Evolutionary conservation across 2,888 invertebrate species (phyloP).

Genomic region (Notodonta dromedarius): DNA sequence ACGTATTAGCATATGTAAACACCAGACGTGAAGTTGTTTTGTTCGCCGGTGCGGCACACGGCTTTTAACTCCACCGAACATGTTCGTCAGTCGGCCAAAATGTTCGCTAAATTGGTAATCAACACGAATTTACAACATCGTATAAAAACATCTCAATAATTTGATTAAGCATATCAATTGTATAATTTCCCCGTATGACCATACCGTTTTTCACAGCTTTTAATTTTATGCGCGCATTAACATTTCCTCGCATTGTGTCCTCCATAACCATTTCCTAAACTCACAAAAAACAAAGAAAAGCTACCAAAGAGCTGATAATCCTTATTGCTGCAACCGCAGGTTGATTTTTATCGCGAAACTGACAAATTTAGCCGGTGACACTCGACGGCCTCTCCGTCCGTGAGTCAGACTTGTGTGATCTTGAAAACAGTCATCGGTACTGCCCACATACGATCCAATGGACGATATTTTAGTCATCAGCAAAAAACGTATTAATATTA

Average conservation of each 20-base stretch:
- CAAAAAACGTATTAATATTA: constrained; percentile 22
- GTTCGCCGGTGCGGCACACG: constrained; percentile 16
- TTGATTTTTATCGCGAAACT: background rate
- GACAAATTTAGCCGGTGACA: background rate
- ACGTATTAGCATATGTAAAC: constrained; percentile 44
- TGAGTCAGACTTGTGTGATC: constrained; percentile 34
- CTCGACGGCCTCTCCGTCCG: constrained; percentile 14
- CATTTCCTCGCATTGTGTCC: too few relatives aligned
- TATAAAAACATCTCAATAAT: too few relatives aligned
- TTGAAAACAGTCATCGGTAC: constrained; percentile 39
- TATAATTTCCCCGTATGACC: too few relatives aligned
- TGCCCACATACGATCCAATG: constrained; percentile 31
- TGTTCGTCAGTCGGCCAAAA: background rate
- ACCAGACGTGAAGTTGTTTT: constrained; percentile 26
- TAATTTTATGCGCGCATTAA: too few relatives aligned
- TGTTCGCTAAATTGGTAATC: too few relatives aligned
- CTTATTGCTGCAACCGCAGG: background rate
- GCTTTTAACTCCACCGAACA: background rate
- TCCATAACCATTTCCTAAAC: background rate
- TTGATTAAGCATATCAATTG: too few relatives aligned
- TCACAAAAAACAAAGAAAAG: background rate
- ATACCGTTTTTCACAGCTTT: too few relatives aligned
- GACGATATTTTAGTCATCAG: constrained; percentile 26
- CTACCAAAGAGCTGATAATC: background rate
- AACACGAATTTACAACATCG: too few relatives aligned